Percentiles rank a stretch among this genome's conserved stretches.
phyloP scores from a whole-genome alignment of 2,888 invertebrate species.

The Digitonthophagus gazella region DNA sequence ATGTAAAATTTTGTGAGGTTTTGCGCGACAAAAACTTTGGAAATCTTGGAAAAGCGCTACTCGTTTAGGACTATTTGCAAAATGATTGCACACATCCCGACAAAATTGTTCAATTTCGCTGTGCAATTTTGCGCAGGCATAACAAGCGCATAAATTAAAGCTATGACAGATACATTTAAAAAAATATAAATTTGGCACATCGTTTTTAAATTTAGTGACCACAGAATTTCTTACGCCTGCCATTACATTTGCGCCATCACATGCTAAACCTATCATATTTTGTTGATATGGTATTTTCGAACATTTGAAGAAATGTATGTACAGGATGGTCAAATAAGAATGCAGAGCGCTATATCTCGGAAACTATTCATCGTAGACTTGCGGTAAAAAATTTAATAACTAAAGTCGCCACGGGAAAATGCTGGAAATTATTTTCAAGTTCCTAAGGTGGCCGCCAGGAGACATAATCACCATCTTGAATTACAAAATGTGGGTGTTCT shows the following conservation, averaged over 20 bases:
- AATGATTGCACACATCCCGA: conserved; percentile 3
- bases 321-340: too few relatives aligned
- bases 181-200: conserved; percentile 3
- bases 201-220: neutral
- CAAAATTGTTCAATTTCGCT: neutral
- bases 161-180: conserved; percentile 6
- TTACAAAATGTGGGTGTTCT: too few relatives aligned
- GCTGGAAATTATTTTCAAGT: too few relatives aligned
- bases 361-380: too few relatives aligned
- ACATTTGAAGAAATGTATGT: neutral
- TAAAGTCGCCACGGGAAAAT: too few relatives aligned
- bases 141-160: neutral
- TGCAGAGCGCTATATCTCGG: too few relatives aligned
- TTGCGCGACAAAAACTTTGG: neutral
- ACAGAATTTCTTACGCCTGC: conserved; percentile 5
- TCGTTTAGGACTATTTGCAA: conserved; percentile 4
- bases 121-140: conserved; percentile 1
- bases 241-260: neutral
- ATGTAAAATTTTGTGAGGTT: conserved; percentile 6
- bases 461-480: too few relatives aligned
- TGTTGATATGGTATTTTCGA: conserved; percentile 1
- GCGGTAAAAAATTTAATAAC: too few relatives aligned
- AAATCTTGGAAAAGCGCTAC: neutral
- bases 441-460: too few relatives aligned
- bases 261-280: conserved; percentile 13